Base-by-base conservation (phyloP, 2,797 vertebrate genomes). In the Chromis chromis region DNA sequence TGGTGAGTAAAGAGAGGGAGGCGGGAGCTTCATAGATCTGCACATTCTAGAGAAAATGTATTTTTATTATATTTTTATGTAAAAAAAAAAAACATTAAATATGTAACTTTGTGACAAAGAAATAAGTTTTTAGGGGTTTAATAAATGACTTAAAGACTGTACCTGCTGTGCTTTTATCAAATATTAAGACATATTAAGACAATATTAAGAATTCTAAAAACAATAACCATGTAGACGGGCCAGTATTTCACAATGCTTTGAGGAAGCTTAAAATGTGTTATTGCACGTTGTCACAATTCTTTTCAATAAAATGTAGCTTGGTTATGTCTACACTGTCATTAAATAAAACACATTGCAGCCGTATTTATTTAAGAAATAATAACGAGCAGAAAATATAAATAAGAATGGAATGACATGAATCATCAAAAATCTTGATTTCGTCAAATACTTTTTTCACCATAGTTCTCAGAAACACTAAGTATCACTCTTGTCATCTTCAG, bases 401-500 rank as follows among this genome's bases (percentile, higher is more conserved):
- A 52, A 40, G 22, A 22, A 65, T 31, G 5, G 33, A 40, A 8
- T 48, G 14, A 54, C 24, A 19, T 21, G 10, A 42, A 28, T 61
- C 7, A 46, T 24, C 36, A 22, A 60, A 44, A 21, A 27, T 40
- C 8, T 10, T 12, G n/a, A 54, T 59, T 48, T 24, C 17, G 40
- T 42, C n/a, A 22, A 49, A 5, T 5, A 42, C 11, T 44, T 57
- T 33, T 74, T 49, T 62, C 46, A 36, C 50, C 62, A 2, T 13
- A 74, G 58, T 74, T 42, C 71, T 71, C 54, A 48, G 65, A 70
- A 53, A 70, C 22, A 19, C 46, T 70, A 65, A 82, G 75, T 84
- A 86, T 89, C 88, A 89, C 58, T 89, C 71, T 70, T 85, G 82
- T 87, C 91, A 87, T 90, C 87, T 80, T 86, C 82, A 79, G 71